Base-by-base conservation (phyloP, 1,140 invertebrate genomes). In the Panulirus ornatus region DNA sequence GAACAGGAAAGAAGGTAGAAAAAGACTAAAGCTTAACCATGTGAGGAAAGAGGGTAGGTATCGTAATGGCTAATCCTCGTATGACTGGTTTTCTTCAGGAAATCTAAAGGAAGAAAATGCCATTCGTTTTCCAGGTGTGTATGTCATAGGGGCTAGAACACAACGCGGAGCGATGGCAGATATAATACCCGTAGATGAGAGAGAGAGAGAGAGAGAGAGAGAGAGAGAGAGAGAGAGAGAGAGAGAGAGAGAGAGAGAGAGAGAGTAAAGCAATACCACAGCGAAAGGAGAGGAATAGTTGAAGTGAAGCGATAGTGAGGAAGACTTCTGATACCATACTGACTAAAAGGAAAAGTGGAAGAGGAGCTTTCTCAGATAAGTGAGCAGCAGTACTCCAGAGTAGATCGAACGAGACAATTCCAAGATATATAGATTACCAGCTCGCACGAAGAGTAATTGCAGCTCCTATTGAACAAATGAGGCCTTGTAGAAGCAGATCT, bases 161-260 rank as follows among this genome's bases (percentile, higher is more conserved):
- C 14, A 30, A 9, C 14, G 71, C 19, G 70, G 16, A 34, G 30
- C 8, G 30, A 34, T 8, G 30, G 30, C 14, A 75, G 16, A 75
- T 2, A 75, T 16, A 16, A 38, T 16, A 9, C 19, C 14, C 1
- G n/a, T 2, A 30, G 34, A 9, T n/a, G n/a, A n/a, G n/a, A n/a
- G n/a, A n/a, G n/a, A n/a, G n/a, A n/a, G n/a, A n/a, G n/a, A n/a
- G n/a, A 16, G n/a, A 75, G 2, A 75, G 2, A 75, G n/a, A 75
- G 2, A 75, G 71, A 75, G 71, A 75, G 16, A 75, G 71, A 75
- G 2, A 16, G 71, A 75, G 16, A 16, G 71, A 75, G 71, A 75
- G 71, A 75, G 16, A 75, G 71, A 58, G 51, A 58, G 51, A 58
- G 51, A 58, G 51, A 58, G 51, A 58, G 51, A 58, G 51, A n/a